A percentile compares a stretch with the other conserved stretches of the same genome.
These are phyloP conservation scores for Chaenodraco wilsoni DNA, from an alignment of 2,797 vertebrate species.

Conservation along the genomic window DNA sequence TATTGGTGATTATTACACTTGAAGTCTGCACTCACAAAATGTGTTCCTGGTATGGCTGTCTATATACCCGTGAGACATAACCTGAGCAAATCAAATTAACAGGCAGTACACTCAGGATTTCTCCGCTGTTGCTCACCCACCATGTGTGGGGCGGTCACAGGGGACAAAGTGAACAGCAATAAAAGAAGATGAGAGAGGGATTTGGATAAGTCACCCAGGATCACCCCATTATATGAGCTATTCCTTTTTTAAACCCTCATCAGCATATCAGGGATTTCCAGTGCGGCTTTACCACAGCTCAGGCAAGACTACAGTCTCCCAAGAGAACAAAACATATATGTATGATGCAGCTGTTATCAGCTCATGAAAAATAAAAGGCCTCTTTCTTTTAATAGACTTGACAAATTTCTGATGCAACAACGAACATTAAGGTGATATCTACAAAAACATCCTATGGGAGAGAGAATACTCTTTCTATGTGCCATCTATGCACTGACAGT, in stretches of 20 bases:
- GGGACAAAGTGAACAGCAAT: constrained; percentile 77
- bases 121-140: constrained; percentile 49
- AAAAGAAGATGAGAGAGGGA: constrained; percentile 79
- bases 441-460: constrained; percentile 1
- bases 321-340: constrained; percentile 36
- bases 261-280: constrained; percentile 76
- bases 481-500: neutral
- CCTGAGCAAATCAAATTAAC: constrained; percentile 65
- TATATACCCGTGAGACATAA: constrained; percentile 20
- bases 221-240: constrained; percentile 78
- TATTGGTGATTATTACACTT: constrained; percentile 23
- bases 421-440: constrained; percentile 25
- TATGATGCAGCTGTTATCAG: constrained; percentile 52
- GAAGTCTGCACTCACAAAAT: constrained; percentile 15
- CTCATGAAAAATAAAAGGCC: constrained; percentile 52
- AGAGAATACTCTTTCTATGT: constrained; percentile 20
- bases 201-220: constrained; percentile 79
- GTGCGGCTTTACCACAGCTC: constrained; percentile 54
- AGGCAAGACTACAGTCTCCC: constrained; percentile 55
- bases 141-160: constrained; percentile 54
- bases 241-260: constrained; percentile 77
- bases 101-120: constrained; percentile 55
- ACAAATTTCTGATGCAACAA: constrained; percentile 34
- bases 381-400: constrained; percentile 35
- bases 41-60: constrained; percentile 14